Evolutionary conservation across 2,797 vertebrate species (phyloP).

Genomic region (Nothura maculosa): DNA sequence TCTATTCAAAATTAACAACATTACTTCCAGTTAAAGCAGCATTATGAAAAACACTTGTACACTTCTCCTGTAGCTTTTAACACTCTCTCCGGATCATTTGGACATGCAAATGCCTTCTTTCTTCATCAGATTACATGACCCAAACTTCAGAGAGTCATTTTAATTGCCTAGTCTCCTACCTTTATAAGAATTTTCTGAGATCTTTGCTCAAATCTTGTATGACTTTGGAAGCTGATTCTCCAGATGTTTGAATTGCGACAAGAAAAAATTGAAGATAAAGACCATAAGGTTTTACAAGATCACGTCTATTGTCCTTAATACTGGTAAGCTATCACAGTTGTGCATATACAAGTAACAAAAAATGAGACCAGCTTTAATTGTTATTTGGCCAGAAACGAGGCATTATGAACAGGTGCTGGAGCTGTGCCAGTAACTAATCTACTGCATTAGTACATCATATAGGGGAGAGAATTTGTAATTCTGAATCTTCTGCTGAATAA

Average conservation of each 20-base stretch:
- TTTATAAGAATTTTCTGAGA: not conserved
- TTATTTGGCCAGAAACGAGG: not conserved
- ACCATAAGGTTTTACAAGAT: not conserved
- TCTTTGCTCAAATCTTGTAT: not conserved
- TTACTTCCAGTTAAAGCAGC: not conserved
- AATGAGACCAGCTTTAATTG: not conserved
- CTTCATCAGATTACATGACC: not conserved
- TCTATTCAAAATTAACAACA: not conserved
- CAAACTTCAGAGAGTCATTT: not conserved
- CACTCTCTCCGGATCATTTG: not conserved
- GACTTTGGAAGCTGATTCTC: not conserved
- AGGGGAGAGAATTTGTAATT: not conserved
- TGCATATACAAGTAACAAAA: not conserved
- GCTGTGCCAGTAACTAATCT: not conserved
- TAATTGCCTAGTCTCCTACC: not conserved
- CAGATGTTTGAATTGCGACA: not conserved
- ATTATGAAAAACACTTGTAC: not conserved
- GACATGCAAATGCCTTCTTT: not conserved
- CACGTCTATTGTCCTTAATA: not conserved
- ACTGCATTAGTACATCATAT: too few relatives aligned
- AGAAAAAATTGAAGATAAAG: not conserved
- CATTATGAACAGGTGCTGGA: rapidly evolving
- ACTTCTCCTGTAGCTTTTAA: not conserved
- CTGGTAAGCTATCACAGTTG: not conserved
- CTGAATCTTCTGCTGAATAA: not conserved